A percentile compares a stretch with the other conserved stretches of the same genome.
Evolutionary conservation across 2,888 invertebrate species (phyloP).

Genomic region (Sarcophaga variegata): DNA sequence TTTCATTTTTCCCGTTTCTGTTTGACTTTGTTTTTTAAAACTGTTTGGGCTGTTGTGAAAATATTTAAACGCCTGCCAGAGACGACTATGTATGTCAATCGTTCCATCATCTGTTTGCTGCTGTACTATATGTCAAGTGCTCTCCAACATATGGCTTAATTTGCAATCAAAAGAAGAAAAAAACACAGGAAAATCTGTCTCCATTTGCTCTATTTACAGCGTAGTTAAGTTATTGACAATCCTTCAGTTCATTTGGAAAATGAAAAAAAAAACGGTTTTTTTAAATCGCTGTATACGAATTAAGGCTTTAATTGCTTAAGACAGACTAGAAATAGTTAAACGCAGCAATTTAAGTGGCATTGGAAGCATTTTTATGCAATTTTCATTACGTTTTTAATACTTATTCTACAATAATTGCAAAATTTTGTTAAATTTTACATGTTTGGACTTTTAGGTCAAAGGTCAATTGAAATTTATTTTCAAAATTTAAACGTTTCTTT

Average conservation of each 20-base stretch:
- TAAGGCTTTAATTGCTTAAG: neutral
- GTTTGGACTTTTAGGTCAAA: too few relatives aligned
- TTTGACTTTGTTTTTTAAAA: neutral
- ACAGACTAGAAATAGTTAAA: neutral
- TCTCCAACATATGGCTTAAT: conserved; percentile 33
- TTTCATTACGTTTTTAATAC: too few relatives aligned
- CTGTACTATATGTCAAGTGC: conserved; percentile 3
- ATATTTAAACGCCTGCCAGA: neutral
- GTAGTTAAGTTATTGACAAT: neutral
- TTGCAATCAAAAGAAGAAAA: neutral
- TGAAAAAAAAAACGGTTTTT: too few relatives aligned
- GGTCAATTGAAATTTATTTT: too few relatives aligned
- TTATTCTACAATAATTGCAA: too few relatives aligned
- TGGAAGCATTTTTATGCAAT: neutral
- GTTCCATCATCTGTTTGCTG: neutral
- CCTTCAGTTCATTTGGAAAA: neutral
- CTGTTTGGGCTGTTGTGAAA: neutral
- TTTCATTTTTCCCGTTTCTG: neutral
- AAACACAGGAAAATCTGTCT: neutral
- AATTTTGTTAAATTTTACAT: too few relatives aligned
- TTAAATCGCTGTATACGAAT: neutral
- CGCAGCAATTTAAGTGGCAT: neutral
- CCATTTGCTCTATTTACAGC: neutral
- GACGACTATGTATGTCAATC: neutral
- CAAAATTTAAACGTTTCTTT: too few relatives aligned